Percentiles rank a stretch among this genome's conserved stretches.
phyloP scores from a whole-genome alignment of 2,797 vertebrate species.

The Setipinna tenuifilis region DNA sequence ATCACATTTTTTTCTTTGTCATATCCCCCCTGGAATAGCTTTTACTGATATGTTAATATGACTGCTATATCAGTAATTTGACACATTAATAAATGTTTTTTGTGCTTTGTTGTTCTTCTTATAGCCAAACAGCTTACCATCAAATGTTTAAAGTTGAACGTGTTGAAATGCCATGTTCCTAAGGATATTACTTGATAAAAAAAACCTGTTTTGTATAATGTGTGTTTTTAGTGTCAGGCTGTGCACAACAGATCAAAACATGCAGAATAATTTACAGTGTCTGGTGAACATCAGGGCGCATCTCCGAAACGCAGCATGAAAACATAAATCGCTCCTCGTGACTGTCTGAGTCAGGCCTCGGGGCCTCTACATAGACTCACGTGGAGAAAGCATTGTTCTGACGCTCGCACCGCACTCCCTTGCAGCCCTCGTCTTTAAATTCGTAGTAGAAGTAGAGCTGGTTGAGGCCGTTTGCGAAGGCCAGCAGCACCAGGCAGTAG shows the following conservation, averaged over 20 bases:
- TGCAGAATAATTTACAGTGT: not conserved
- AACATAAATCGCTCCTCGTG: too few species aligned
- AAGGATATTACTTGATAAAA: not conserved
- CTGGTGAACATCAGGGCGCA: not conserved
- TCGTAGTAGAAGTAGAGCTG: constrained; percentile 97
- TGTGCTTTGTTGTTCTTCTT: not conserved
- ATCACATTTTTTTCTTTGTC: too few species aligned
- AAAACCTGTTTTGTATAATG: not conserved
- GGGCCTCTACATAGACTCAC: constrained; percentile 72
- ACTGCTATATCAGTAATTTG: not conserved
- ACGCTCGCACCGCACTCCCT: constrained; percentile 86
- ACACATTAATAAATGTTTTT: not conserved
- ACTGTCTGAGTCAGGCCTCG: too few species aligned
- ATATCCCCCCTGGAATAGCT: not conserved
- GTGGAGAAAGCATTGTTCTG: constrained; percentile 98
- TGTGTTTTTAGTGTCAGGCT: not conserved
- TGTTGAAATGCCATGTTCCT: not conserved
- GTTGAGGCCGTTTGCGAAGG: constrained; percentile 97
- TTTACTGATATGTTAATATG: not conserved
- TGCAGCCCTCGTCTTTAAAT: constrained; percentile 71
- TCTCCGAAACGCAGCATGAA: too few species aligned
- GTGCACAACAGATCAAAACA: not conserved
- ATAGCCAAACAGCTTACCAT: not conserved
- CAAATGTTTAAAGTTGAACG: not conserved
- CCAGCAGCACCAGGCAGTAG: constrained; percentile 94